Conservation (phyloP, 2,888 invertebrate species). For the Baronia brevicornis region DNA sequence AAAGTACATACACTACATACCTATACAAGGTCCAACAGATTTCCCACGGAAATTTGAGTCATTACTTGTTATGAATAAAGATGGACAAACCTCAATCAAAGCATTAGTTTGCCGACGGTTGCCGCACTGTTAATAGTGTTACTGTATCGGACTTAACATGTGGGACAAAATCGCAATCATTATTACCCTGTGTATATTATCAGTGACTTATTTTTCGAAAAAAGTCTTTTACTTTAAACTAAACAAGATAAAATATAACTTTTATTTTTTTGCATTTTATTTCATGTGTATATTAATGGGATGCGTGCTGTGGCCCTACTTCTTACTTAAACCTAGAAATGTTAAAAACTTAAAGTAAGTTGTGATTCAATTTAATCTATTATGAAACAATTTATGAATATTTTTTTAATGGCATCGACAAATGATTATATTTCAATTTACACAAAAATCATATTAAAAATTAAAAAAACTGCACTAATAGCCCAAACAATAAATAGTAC, state of each 20-base stretch:
- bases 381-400: too few species aligned
- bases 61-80: too few species aligned
- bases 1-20: too few species aligned
- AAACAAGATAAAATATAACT: slow-evolving; percentile 42
- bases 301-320: slow-evolving; percentile 43
- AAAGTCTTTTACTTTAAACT: slow-evolving; percentile 27
- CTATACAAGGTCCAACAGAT: too few species aligned
- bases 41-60: too few species aligned
- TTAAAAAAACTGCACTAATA: too few species aligned
- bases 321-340: slow-evolving; percentile 43
- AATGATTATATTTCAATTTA: too few species aligned
- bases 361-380: neutral
- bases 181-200: slow-evolving; percentile 5
- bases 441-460: too few species aligned
- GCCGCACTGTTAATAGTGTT: slow-evolving; percentile 1
- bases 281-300: slow-evolving; percentile 28
- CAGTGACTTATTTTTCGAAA: slow-evolving; percentile 9
- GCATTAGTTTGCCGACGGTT: slow-evolving; percentile 1
- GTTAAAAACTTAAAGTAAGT: slow-evolving; percentile 62
- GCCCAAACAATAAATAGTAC: too few species aligned
- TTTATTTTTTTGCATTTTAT: slow-evolving; percentile 39
- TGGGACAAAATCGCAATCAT: slow-evolving; percentile 11
- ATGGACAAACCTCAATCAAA: too few species aligned
- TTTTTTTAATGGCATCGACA: too few species aligned
- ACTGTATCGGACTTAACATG: slow-evolving; percentile 1